Evolutionary conservation across 2,797 vertebrate genomes (phyloP).

Genomic region (Acipenser transmontanus): DNA sequence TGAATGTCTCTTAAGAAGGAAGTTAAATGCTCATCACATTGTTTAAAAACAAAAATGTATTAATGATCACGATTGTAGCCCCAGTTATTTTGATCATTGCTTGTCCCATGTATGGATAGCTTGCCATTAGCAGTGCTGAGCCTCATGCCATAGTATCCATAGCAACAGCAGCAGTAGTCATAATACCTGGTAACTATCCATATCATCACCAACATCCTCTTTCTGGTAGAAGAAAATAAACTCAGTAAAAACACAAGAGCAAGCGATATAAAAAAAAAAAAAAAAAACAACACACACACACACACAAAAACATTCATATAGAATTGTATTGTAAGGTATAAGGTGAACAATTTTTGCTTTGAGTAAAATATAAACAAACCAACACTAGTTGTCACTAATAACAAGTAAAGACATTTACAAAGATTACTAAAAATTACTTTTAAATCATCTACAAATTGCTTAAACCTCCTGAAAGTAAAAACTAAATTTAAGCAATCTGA

Average conservation of each 20-base stretch:
- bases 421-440: too few relatives aligned
- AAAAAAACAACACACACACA: slow-evolving; percentile 18
- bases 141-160: slow-evolving; percentile 75
- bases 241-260: slow-evolving; percentile 64
- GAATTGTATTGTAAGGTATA: too few relatives aligned
- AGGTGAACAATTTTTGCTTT: too few relatives aligned
- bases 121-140: slow-evolving; percentile 69
- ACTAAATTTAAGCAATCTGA: too few relatives aligned
- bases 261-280: slow-evolving; percentile 50
- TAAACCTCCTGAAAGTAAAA: too few relatives aligned
- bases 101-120: slow-evolving; percentile 45
- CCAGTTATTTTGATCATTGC: slow-evolving; percentile 11
- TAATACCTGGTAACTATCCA: slow-evolving; percentile 99
- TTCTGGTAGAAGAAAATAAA: slow-evolving; percentile 93
- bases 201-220: slow-evolving; percentile 87
- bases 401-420: too few relatives aligned
- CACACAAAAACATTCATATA: slow-evolving; percentile 6
- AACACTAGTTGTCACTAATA: too few relatives aligned
- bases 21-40: too few relatives aligned
- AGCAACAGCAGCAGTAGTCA: slow-evolving; percentile 55
- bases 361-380: too few relatives aligned
- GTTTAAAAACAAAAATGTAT: too few relatives aligned
- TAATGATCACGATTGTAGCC: neutral
- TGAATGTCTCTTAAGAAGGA: too few relatives aligned
- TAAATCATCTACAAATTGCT: too few relatives aligned